Percentiles rank a stretch among this genome's conserved stretches.
These are phyloP conservation scores for Hypomecis atomaria DNA, from an alignment of 2,888 invertebrate genomes.

Conservation along the genomic window DNA sequence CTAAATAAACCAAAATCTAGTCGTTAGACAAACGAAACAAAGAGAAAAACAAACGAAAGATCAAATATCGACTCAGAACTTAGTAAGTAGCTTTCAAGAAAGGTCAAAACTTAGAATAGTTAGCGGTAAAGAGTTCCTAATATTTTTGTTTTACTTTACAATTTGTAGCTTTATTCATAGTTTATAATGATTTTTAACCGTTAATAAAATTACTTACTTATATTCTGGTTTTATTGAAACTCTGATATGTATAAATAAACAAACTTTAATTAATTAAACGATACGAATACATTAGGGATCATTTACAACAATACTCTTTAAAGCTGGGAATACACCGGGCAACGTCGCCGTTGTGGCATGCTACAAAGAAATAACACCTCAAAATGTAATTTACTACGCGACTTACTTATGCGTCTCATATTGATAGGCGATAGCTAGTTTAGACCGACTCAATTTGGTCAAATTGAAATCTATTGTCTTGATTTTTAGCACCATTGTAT, in stretches of 20 bases:
- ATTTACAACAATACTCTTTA: conserved; percentile 62
- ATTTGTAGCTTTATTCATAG: conserved; percentile 40
- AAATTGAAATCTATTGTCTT: no score
- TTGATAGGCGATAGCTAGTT: no score
- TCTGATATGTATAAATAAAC: conserved; percentile 70
- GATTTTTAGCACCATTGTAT: no score
- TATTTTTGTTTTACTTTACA: conserved; percentile 40
- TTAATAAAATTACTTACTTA: conserved; percentile 28
- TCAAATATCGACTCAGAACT: not conserved
- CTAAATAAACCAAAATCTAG: no score
- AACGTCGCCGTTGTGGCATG: not conserved
- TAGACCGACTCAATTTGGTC: no score
- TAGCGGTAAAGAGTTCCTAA: conserved; percentile 50
- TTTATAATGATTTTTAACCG: conserved; percentile 40
- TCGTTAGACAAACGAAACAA: not conserved
- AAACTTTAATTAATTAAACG: conserved; percentile 66
- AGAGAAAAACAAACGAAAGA: not conserved
- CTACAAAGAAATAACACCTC: not conserved
- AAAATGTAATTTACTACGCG: no score
- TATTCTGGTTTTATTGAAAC: conserved; percentile 30
- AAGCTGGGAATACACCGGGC: conserved; percentile 2
- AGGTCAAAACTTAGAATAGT: conserved; percentile 3
- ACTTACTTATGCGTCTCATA: no score
- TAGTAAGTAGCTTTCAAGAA: not conserved
- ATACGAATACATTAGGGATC: conserved; percentile 65